Percentiles rank a stretch among this genome's conserved stretches.
phyloP scores from a whole-genome alignment of 2,113 vertebrate species.

The Silurus meridionalis region DNA sequence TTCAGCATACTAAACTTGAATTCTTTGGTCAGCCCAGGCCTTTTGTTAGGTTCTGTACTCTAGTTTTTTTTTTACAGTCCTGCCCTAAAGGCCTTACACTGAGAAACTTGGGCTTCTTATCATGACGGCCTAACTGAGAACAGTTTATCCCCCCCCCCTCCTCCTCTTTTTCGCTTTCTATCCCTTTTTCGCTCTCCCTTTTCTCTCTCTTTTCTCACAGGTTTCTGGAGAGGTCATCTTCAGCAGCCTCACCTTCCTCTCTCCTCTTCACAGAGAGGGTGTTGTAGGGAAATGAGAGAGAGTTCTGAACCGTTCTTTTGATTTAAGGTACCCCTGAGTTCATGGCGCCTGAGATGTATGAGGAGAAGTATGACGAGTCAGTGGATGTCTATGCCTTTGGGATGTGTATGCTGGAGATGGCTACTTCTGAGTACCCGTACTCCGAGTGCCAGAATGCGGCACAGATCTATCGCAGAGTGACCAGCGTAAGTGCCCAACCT shows the following conservation, averaged over 20 bases:
- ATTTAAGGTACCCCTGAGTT: constrained; percentile 99
- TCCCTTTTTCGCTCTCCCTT: constrained; percentile 67
- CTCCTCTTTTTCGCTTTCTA: constrained; percentile 67
- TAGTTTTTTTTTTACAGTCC: constrained; percentile 51
- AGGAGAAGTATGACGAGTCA: constrained; percentile 99
- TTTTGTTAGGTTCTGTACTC: constrained; percentile 73
- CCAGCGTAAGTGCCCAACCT: constrained; percentile 87
- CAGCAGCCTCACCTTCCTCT: constrained; percentile 73
- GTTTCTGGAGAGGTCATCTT: constrained; percentile 62
- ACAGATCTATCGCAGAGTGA: constrained; percentile 99
- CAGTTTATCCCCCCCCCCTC: constrained; percentile 76
- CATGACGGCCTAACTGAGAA: constrained; percentile 83
- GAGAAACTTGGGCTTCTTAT: constrained; percentile 78
- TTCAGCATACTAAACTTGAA: constrained; percentile 31
- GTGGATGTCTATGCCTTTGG: constrained; percentile 99
- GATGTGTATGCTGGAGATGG: constrained; percentile 99
- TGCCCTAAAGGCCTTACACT: constrained; percentile 84
- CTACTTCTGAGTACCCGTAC: constrained; percentile 98
- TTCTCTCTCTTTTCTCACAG: constrained; percentile 74
- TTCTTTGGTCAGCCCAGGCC: constrained; percentile 51
- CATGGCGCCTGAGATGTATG: constrained; percentile 99
- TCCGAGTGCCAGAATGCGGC: constrained; percentile 99
- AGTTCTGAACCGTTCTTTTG: constrained; percentile 98
- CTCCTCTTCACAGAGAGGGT: constrained; percentile 72
- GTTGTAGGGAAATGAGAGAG: constrained; percentile 83